Percentiles rank a stretch among this genome's conserved stretches.
Conservation (phyloP, 2,797 vertebrate genomes). For the Aselliscus stoliczkanus region DNA sequence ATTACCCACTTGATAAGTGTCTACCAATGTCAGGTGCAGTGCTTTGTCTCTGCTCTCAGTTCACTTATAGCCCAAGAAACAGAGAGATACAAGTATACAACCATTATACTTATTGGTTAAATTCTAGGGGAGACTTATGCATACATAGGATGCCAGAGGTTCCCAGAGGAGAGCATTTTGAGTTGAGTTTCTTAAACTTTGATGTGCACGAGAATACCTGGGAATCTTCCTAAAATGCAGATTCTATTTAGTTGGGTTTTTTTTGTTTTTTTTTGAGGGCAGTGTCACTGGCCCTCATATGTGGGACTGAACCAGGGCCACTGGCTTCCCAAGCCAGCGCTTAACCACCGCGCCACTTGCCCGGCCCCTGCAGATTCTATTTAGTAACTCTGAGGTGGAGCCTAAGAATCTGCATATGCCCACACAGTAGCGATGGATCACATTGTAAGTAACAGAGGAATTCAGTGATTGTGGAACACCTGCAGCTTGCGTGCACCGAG, state of each 20-base stretch:
- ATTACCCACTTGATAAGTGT: not conserved
- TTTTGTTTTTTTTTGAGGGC: no score
- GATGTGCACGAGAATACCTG: not conserved
- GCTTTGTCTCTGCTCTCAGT: not conserved
- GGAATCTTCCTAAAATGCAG: not conserved
- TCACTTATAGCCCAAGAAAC: not conserved
- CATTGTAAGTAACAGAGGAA: not conserved
- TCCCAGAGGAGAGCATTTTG: not conserved
- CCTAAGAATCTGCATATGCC: not conserved
- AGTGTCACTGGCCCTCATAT: no score
- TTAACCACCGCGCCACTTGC: no score
- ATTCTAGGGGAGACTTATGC: not conserved
- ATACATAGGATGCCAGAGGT: not conserved
- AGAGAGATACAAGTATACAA: not conserved
- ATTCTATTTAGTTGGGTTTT: not conserved
- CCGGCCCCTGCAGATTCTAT: not conserved
- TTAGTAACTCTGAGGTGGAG: not conserved
- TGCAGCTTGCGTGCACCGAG: not conserved
- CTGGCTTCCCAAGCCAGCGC: no score
- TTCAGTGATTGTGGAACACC: not conserved
- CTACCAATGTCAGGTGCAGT: not conserved
- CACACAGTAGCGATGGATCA: rapidly evolving
- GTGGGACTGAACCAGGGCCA: no score
- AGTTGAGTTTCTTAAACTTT: not conserved
- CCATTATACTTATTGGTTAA: no score